A percentile compares a stretch with the other conserved stretches of the same genome.
These are phyloP conservation scores for Sigmodon hispidus DNA, from an alignment of 2,113 vertebrate genomes.

Conservation along the genomic window DNA sequence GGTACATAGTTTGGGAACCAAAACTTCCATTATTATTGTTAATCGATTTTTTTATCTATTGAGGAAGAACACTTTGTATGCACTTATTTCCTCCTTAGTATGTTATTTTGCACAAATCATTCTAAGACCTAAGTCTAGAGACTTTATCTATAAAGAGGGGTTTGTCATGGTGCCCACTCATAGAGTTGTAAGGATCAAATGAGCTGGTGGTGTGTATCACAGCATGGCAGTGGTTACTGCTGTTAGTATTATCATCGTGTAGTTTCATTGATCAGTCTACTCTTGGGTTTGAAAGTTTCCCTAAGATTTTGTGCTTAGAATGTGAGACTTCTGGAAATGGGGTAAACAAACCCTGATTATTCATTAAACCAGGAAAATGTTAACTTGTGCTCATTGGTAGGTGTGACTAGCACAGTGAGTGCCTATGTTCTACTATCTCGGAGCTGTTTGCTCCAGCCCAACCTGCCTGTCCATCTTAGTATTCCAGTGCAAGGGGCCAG, in stretches of 20 bases:
- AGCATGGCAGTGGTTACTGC: accelerated
- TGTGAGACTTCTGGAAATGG: slow-evolving; percentile 14
- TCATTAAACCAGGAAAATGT: slow-evolving; percentile 42
- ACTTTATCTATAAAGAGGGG: background rate
- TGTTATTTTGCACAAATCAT: background rate
- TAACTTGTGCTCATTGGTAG: background rate
- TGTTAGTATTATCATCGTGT: accelerated
- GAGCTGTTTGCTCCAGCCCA: background rate
- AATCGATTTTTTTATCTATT: background rate
- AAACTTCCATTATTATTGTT: background rate
- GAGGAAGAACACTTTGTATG: background rate
- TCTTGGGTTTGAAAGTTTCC: background rate
- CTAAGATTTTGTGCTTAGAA: background rate
- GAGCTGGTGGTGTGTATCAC: background rate
- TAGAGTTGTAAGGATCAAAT: background rate
- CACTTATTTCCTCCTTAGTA: background rate
- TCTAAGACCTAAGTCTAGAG: background rate
- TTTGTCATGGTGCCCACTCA: background rate
- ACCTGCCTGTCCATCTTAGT: background rate
- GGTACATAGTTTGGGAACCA: background rate
- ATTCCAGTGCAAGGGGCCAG: background rate
- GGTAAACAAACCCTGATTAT: background rate
- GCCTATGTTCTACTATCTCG: background rate
- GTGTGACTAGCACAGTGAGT: background rate
- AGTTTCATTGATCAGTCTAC: background rate